phyloP scores from a whole-genome alignment of 2,113 vertebrate species.

The Urocynchramus pylzowi region DNA sequence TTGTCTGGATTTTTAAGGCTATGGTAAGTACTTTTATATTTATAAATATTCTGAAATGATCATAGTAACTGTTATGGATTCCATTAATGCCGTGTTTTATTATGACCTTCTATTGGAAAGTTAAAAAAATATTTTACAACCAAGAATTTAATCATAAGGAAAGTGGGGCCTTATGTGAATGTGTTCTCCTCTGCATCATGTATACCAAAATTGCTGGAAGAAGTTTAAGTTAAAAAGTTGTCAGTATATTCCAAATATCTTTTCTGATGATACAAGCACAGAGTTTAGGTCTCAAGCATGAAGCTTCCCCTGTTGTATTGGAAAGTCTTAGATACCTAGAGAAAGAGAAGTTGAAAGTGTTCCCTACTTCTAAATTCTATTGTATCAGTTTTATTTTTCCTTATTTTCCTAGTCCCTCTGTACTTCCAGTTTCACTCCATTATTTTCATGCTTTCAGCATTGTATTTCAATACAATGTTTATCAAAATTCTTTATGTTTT shows the following conservation, averaged over 20 bases:
- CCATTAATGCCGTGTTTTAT: background rate
- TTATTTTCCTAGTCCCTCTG: background rate
- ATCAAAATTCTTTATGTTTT: background rate
- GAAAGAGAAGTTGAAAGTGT: background rate
- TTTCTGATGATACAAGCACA: background rate
- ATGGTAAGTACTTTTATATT: slow-evolving; percentile 72
- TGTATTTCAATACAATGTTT: background rate
- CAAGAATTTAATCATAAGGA: background rate
- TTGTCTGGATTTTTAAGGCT: slow-evolving; percentile 70
- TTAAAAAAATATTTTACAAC: background rate
- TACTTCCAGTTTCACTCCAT: background rate
- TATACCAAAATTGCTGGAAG: background rate
- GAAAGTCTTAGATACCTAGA: background rate
- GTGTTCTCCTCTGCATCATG: background rate
- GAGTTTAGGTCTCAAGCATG: background rate
- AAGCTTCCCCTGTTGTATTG: background rate
- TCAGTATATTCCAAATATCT: background rate
- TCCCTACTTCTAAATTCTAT: background rate
- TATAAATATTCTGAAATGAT: background rate
- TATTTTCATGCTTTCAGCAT: background rate
- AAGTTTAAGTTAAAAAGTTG: background rate
- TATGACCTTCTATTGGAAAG: background rate
- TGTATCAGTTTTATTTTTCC: background rate
- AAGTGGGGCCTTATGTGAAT: background rate
- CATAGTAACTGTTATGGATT: background rate